Evolutionary conservation across 64 coral and sea anemone species (phyloP).

Genomic region (Acropora yongei): DNA sequence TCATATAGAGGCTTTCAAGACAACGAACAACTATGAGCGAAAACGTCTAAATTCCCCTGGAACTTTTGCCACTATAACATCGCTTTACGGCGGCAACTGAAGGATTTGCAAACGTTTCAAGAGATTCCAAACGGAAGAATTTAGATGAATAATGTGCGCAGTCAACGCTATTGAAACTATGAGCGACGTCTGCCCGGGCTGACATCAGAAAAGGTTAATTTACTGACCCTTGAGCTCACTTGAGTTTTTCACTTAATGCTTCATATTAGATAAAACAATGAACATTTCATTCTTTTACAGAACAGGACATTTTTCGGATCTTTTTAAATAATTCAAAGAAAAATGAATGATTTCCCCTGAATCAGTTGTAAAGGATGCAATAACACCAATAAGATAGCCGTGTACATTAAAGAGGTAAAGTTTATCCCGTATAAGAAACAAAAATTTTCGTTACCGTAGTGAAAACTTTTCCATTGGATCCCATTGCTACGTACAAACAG

Average conservation of each 20-base stretch:
- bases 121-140: background rate
- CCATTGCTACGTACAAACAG: constrained; percentile 24
- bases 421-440: background rate
- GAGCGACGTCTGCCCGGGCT: background rate
- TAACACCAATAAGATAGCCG: background rate
- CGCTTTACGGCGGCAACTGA: background rate
- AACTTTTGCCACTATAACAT: background rate
- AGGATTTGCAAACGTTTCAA: background rate
- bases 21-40: background rate
- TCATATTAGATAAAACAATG: background rate
- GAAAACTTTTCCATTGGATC: background rate
- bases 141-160: background rate
- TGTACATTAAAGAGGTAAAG: no score
- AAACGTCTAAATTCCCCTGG: background rate
- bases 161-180: constrained; percentile 3
- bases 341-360: background rate
- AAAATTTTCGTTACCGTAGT: background rate
- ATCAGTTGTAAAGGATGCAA: background rate
- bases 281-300: no score
- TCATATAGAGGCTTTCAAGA: no score
- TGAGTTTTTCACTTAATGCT: constrained; percentile 40
- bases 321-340: no score
- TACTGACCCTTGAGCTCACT: constrained; percentile 8
- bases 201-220: constrained; percentile 23
- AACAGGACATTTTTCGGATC: no score